phyloP scores from a whole-genome alignment of 1,140 invertebrate genomes.

The Pemphigus obesinymphae region DNA sequence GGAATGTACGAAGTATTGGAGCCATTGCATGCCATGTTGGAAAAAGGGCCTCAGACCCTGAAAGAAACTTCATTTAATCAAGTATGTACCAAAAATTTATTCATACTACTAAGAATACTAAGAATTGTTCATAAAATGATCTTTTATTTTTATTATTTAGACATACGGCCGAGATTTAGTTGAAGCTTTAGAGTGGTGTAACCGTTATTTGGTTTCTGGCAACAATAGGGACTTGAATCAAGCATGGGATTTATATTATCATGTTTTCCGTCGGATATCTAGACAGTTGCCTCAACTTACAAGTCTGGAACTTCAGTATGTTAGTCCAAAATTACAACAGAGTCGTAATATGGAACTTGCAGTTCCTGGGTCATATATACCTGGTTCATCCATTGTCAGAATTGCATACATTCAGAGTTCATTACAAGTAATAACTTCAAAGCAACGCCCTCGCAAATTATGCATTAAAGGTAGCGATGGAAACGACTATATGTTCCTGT shows the following conservation, averaged over 20 bases:
- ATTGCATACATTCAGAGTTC: slow-evolving; percentile 83
- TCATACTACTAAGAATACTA: neutral
- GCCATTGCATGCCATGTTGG: slow-evolving; percentile 89
- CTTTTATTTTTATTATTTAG: slow-evolving; percentile 48
- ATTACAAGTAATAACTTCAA: slow-evolving; percentile 90
- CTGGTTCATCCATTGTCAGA: slow-evolving; percentile 75
- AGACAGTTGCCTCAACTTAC: slow-evolving; percentile 87
- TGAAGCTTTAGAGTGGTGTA: slow-evolving; percentile 83
- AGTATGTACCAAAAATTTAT: slow-evolving; percentile 49
- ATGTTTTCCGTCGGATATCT: slow-evolving; percentile 92
- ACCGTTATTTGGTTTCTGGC: slow-evolving; percentile 68
- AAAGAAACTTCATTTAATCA: slow-evolving; percentile 97
- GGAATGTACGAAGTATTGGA: slow-evolving; percentile 95
- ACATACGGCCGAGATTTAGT: slow-evolving; percentile 90
- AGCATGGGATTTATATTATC: slow-evolving; percentile 99
- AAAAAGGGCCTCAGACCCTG: slow-evolving; percentile 86
- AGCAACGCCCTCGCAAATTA: slow-evolving; percentile 93
- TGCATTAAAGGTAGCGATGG: slow-evolving; percentile 92
- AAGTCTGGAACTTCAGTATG: slow-evolving; percentile 88
- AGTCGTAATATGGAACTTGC: slow-evolving; percentile 91
- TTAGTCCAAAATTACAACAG: slow-evolving; percentile 83
- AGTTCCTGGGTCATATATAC: slow-evolving; percentile 92
- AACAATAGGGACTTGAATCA: slow-evolving; percentile 89
- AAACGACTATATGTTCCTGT: slow-evolving; percentile 94
- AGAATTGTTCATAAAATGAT: neutral